These are phyloP conservation scores for Ichneumon xanthorius DNA, from an alignment of 2,888 invertebrate genomes.

Conservation along the genomic window DNA sequence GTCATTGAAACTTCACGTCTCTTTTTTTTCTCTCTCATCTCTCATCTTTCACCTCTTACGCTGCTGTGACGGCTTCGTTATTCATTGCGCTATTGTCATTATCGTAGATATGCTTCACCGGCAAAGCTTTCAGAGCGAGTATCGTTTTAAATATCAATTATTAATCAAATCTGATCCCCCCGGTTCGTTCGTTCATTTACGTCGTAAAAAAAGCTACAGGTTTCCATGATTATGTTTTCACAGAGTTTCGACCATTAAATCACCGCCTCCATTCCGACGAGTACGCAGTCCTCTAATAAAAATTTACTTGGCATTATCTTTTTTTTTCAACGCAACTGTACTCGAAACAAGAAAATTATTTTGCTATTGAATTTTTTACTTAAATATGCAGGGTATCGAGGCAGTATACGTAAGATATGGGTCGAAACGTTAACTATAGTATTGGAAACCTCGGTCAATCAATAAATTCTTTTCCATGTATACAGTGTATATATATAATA, in stretches of 20 bases:
- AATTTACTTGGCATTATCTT: constrained; percentile 13
- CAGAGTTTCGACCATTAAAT: constrained; percentile 50
- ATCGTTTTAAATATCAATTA: constrained; percentile 57
- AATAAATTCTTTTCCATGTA: constrained; percentile 41
- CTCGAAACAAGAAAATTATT: constrained; percentile 23
- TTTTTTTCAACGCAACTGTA: constrained; percentile 21
- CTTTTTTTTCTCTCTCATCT: constrained; percentile 22
- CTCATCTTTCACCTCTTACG: constrained; percentile 28
- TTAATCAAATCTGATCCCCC: constrained; percentile 46
- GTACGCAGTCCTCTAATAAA: constrained; percentile 29
- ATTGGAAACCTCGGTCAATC: constrained; percentile 55
- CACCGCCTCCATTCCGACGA: constrained; percentile 31
- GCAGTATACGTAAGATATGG: constrained; percentile 57
- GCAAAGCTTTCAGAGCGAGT: constrained; percentile 67
- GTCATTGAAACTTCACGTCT: constrained; percentile 49
- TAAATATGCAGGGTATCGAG: constrained; percentile 23
- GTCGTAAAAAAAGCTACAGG: constrained; percentile 66
- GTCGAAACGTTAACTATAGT: constrained; percentile 54
- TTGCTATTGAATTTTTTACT: constrained; percentile 22
- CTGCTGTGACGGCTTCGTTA: constrained; percentile 69
- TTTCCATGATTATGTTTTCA: constrained; percentile 67
- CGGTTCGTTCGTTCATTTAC: constrained; percentile 8
- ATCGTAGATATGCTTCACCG: constrained; percentile 67
- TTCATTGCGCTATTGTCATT: constrained; percentile 71
- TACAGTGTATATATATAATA: constrained; percentile 42